phyloP scores from a whole-genome alignment of 2,888 invertebrate genomes.

The Ganaspis brasiliensis region DNA sequence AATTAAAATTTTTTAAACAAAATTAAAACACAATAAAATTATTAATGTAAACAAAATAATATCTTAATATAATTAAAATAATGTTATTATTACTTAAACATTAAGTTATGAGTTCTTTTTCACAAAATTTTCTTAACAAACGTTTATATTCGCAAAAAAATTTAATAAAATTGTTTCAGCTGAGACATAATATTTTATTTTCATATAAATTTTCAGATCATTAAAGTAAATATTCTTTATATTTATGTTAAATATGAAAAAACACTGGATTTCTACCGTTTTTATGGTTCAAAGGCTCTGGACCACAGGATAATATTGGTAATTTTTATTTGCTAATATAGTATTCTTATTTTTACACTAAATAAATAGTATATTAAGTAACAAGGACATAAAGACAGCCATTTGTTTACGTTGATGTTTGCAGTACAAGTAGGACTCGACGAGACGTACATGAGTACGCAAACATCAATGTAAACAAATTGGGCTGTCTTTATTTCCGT shows the following conservation, averaged over 20 bases:
- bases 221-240: not conserved
- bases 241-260: slow-evolving; percentile 1
- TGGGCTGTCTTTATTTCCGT: too few species aligned
- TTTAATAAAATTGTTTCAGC: not conserved
- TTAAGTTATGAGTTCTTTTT: too few species aligned
- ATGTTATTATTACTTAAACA: too few species aligned
- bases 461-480: too few species aligned
- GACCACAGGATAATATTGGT: not conserved
- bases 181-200: not conserved
- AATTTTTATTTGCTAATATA: not conserved
- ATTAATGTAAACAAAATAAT: not conserved
- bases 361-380: too few species aligned
- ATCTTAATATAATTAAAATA: slow-evolving; percentile 5
- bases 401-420: too few species aligned
- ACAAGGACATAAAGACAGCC: too few species aligned
- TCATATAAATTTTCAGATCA: not conserved
- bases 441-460: too few species aligned
- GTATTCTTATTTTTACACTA: not conserved
- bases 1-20: not conserved
- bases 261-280: not conserved
- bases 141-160: not conserved
- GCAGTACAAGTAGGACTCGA: too few species aligned
- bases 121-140: too few species aligned
- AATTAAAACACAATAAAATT: not conserved
- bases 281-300: slow-evolving; percentile 8